Conservation (phyloP, 2,113 vertebrate species). For the Prunella fulvescens region DNA sequence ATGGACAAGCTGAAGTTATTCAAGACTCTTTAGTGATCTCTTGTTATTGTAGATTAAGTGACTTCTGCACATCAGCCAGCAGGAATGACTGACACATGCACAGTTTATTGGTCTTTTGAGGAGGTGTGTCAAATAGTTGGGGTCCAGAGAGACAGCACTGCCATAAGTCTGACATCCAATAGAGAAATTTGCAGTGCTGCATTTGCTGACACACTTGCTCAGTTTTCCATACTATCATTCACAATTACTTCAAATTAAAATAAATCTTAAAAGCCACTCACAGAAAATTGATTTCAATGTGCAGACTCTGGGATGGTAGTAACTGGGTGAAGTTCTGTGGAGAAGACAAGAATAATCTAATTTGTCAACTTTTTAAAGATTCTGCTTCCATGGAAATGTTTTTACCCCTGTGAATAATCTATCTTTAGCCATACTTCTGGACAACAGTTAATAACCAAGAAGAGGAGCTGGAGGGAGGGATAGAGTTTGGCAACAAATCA, state of each 20-base stretch:
- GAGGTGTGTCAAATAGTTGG: not conserved
- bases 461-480: not conserved
- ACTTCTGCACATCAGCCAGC: not conserved
- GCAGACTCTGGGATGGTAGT: not conserved
- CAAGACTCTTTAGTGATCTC: not conserved
- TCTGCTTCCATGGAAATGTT: not conserved
- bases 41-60: not conserved
- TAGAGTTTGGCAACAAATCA: not conserved
- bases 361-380: not conserved
- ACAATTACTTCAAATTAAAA: not conserved
- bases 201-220: not conserved
- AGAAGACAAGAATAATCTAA: not conserved
- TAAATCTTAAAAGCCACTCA: not conserved
- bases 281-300: not conserved
- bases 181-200: not conserved
- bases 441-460: not conserved
- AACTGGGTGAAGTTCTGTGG: not conserved
- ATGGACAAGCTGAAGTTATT: not conserved
- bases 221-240: not conserved
- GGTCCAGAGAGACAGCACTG: not conserved
- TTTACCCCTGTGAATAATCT: not conserved
- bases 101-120: not conserved
- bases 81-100: not conserved
- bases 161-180: rapidly evolving
- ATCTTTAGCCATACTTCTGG: not conserved